Percentiles rank a stretch among this genome's conserved stretches.
Conservation (phyloP, 2,113 vertebrate genomes). For the Limnothrissa miodon region DNA sequence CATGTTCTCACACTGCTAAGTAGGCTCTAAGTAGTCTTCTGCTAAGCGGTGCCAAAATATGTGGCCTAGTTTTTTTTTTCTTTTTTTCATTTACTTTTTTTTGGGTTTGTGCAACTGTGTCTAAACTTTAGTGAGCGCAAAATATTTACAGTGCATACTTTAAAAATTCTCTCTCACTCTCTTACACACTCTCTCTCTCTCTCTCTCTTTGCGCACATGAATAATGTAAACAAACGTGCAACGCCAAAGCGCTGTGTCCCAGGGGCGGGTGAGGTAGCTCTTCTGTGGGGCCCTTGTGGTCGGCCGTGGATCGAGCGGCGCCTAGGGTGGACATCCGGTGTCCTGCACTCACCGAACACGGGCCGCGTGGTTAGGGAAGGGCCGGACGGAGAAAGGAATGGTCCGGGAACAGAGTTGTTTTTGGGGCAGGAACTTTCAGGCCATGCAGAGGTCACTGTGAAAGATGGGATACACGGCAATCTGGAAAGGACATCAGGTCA, state of each 20-base stretch:
- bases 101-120: background rate
- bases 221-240: slow-evolving; percentile 3
- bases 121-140: background rate
- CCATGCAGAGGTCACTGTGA: background rate
- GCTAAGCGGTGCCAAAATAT: slow-evolving; percentile 1
- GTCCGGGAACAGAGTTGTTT: background rate
- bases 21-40: background rate
- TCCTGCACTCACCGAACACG: background rate
- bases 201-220: background rate
- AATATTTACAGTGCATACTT: background rate
- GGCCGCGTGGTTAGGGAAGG: background rate
- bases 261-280: slow-evolving; percentile 18
- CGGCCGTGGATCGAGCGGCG: background rate
- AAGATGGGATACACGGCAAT: background rate
- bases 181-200: background rate
- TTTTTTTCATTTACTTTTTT: too few relatives aligned
- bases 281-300: slow-evolving; percentile 28
- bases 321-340: background rate
- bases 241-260: background rate
- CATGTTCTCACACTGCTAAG: slow-evolving; percentile 2
- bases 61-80: slow-evolving; percentile 35
- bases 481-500: background rate
- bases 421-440: background rate
- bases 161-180: background rate
- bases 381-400: background rate